Percentiles rank a stretch among this genome's conserved stretches.
Conservation (phyloP, 2,797 vertebrate species). For the Manis javanica region DNA sequence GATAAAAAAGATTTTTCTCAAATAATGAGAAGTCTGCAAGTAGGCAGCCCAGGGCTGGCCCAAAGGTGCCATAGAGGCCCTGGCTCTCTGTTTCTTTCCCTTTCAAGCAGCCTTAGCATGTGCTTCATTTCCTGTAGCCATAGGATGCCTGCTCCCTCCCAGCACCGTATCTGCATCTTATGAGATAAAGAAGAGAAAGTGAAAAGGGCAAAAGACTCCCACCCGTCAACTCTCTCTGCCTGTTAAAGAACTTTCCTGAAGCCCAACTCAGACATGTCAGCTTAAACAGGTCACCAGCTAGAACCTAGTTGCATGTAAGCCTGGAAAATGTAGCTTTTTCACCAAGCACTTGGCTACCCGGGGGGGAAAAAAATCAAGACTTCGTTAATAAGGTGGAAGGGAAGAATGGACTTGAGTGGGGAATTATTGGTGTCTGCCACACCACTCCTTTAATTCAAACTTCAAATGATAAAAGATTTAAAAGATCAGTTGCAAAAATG, state of each 20-base stretch:
- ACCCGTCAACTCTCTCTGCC: background rate
- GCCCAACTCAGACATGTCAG: background rate
- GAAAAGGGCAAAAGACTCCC: background rate
- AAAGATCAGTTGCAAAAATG: background rate
- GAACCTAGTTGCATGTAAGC: background rate
- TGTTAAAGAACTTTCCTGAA: background rate
- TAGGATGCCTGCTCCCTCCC: background rate
- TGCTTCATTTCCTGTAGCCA: background rate
- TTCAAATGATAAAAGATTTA: background rate
- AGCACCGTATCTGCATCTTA: background rate
- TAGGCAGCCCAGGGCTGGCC: background rate
- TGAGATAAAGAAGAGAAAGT: background rate
- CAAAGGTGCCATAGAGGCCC: background rate
- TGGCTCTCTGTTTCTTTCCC: background rate
- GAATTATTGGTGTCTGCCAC: background rate
- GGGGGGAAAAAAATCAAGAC: background rate
- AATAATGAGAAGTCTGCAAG: background rate
- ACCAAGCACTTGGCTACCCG: background rate
- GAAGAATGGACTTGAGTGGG: background rate
- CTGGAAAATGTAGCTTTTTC: background rate
- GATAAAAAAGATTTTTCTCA: background rate
- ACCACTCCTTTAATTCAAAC: background rate
- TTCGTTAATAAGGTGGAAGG: background rate
- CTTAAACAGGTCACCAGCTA: background rate
- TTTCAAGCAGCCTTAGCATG: background rate